Percentiles rank a stretch among this genome's conserved stretches.
These are phyloP conservation scores for Heterochromis multidens DNA, from an alignment of 2,113 vertebrate genomes.

Conservation along the genomic window DNA sequence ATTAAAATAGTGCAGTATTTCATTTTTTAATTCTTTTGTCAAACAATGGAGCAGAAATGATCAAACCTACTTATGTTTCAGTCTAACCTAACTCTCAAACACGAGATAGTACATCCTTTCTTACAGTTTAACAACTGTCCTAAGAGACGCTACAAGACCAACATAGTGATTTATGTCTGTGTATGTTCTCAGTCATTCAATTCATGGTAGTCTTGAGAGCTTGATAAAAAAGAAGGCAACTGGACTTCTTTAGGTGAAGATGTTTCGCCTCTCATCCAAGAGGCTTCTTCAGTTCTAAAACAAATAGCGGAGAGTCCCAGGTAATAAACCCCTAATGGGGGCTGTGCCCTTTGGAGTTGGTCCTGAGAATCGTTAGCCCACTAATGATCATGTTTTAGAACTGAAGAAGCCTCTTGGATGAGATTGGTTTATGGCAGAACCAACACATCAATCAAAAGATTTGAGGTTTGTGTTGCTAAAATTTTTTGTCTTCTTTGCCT, in stretches of 20 bases:
- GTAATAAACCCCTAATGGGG: neutral
- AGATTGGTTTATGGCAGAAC: neutral
- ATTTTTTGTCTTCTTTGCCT: neutral
- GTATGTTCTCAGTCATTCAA: neutral
- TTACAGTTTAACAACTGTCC: neutral
- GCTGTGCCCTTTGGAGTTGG: neutral
- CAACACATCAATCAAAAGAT: neutral
- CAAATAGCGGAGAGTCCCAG: neutral
- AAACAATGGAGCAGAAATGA: accelerated
- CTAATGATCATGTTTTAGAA: neutral
- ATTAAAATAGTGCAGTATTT: no score
- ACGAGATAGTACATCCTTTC: neutral
- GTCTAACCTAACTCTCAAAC: neutral
- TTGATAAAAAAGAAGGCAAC: neutral
- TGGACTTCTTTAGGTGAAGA: neutral
- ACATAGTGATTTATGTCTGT: neutral
- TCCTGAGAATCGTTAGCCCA: neutral
- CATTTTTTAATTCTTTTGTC: neutral
- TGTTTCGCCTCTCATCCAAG: neutral
- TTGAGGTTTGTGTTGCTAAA: neutral
- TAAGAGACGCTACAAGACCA: neutral
- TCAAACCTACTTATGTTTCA: neutral
- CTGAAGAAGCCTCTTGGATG: neutral
- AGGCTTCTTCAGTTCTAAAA: neutral
- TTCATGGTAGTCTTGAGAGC: neutral